Evolutionary conservation across 1,140 invertebrate genomes (phyloP).

Genomic region (Danaus plexippus): DNA sequence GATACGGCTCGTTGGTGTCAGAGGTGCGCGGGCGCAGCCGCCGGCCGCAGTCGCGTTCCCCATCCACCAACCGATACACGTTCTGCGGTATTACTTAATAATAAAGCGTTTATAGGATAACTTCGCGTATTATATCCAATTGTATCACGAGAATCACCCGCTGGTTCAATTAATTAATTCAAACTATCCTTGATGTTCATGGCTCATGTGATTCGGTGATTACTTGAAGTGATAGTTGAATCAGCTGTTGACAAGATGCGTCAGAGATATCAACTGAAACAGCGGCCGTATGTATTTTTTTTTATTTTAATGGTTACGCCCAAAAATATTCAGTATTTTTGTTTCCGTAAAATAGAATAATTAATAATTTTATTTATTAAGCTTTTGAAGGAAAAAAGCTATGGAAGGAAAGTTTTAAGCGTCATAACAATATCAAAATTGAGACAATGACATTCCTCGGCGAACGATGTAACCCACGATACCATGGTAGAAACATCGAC

Average conservation of each 20-base stretch:
- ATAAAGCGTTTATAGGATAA: constrained; percentile 25
- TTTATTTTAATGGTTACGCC: neutral
- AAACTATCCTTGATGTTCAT: neutral
- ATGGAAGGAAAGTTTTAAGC: constrained; percentile 41
- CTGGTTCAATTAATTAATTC: constrained; percentile 11
- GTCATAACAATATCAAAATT: constrained; percentile 24
- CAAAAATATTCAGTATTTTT: no score
- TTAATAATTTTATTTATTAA: no score
- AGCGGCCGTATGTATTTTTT: constrained; percentile 58
- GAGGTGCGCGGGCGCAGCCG: constrained; percentile 36
- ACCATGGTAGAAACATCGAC: no score
- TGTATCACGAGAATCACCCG: constrained; percentile 22
- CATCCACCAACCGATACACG: constrained; percentile 62
- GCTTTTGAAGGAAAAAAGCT: no score
- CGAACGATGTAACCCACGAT: constrained; percentile 20
- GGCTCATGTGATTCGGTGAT: constrained; percentile 18
- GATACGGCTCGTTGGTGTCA: constrained; percentile 34
- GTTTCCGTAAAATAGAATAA: no score
- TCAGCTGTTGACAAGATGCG: constrained; percentile 44
- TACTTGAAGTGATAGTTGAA: constrained; percentile 19
- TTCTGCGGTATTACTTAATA: constrained; percentile 56
- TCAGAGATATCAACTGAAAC: constrained; percentile 65
- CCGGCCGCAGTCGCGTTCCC: constrained; percentile 54
- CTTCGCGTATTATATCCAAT: no score
- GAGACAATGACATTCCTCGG: constrained; percentile 49